Evolutionary conservation across 2,113 vertebrate genomes (phyloP).

Genomic region (Halcyon senegalensis): DNA sequence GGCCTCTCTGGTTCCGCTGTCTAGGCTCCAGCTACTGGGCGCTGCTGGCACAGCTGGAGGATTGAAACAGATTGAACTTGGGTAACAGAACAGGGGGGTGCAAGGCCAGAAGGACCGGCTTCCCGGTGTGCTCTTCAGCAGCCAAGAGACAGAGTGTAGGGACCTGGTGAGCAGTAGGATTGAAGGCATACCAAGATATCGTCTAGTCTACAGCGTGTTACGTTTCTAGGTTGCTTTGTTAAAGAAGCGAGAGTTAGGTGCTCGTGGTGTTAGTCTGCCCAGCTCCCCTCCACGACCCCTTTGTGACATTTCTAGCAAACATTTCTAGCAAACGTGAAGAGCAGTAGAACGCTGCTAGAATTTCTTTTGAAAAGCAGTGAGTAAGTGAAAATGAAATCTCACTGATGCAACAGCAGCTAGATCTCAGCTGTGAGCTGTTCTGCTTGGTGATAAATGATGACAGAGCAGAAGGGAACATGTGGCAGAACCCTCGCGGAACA

Average conservation of each 20-base stretch:
- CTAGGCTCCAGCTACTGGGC: slow-evolving; percentile 91
- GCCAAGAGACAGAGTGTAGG: background rate
- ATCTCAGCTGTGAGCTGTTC: background rate
- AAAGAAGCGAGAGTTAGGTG: slow-evolving; percentile 32
- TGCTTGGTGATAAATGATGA: background rate
- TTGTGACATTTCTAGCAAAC: background rate
- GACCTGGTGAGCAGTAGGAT: background rate
- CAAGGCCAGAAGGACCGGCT: background rate
- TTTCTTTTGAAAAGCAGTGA: background rate
- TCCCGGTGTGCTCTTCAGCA: background rate
- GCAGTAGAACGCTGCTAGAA: background rate
- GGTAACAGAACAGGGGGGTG: slow-evolving; percentile 10
- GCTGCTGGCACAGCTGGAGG: slow-evolving; percentile 86
- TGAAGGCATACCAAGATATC: background rate
- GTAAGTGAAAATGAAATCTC: background rate
- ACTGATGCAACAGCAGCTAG: background rate
- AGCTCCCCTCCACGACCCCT: background rate
- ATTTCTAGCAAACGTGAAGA: background rate
- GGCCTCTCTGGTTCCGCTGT: slow-evolving; percentile 89
- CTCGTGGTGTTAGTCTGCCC: background rate
- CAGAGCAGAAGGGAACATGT: background rate
- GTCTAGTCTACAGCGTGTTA: background rate
- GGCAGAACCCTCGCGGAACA: background rate
- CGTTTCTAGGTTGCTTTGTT: background rate
- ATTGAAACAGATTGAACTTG: slow-evolving; percentile 74